phyloP scores from a whole-genome alignment of 2,888 invertebrate species.

The Mycalesis mineus region DNA sequence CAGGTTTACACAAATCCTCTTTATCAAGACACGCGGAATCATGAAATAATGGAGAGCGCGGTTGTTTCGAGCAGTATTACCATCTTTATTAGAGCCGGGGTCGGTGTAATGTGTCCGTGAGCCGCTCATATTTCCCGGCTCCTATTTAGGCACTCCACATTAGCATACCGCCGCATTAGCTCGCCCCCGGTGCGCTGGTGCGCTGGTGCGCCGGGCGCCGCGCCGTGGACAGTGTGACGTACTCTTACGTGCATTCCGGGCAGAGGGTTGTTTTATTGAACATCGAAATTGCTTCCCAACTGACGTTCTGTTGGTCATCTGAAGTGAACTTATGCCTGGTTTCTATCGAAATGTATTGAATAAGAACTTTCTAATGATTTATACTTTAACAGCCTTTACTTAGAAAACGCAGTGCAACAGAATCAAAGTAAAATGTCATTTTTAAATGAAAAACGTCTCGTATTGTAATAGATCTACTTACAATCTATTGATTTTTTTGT shows the following conservation, averaged over 20 bases:
- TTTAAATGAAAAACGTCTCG: too few species aligned
- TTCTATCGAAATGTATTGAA: too few species aligned
- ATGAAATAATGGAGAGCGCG: constrained; percentile 17
- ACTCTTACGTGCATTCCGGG: constrained; percentile 3
- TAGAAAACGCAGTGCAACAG: too few species aligned
- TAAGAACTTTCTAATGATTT: too few species aligned
- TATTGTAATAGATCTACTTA: too few species aligned
- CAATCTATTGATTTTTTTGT: too few species aligned
- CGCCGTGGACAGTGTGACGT: constrained; percentile 10
- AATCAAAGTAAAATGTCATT: too few species aligned
- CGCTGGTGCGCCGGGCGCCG: too few species aligned
- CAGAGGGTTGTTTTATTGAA: not conserved
- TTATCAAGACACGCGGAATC: constrained; percentile 14
- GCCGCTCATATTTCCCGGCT: constrained; percentile 61
- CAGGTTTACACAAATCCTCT: constrained; percentile 7
- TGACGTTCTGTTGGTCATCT: not conserved
- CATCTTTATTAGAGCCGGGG: constrained; percentile 57
- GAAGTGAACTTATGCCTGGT: not conserved
- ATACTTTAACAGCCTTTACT: too few species aligned
- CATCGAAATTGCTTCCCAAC: not conserved
- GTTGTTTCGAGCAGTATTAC: constrained; percentile 54
- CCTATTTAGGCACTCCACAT: constrained; percentile 60
- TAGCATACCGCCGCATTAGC: constrained; percentile 64
- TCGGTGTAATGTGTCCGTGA: constrained; percentile 54
- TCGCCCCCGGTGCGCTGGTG: constrained; percentile 28